Conservation (phyloP, 1,140 invertebrate genomes). For the Drosophila pachea region DNA sequence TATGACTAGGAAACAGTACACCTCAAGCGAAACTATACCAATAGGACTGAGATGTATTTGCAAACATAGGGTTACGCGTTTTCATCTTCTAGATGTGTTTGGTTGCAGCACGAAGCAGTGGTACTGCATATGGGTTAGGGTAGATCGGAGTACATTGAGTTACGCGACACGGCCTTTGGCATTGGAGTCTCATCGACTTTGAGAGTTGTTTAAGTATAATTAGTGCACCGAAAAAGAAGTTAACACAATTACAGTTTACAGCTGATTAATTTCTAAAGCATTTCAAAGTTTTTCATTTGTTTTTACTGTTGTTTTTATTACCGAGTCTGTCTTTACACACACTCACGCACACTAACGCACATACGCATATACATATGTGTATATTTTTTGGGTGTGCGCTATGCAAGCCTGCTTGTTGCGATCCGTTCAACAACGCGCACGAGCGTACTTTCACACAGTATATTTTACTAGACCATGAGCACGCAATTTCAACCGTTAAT, state of each 20-base stretch:
- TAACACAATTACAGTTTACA: conserved; percentile 9
- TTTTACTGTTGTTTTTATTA: conserved; percentile 57
- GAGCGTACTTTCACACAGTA: not conserved
- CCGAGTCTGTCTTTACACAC: conserved; percentile 29
- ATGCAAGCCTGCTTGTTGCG: conserved; percentile 28
- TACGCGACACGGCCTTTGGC: conserved; percentile 51
- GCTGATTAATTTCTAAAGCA: conserved; percentile 25
- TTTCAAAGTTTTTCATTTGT: conserved; percentile 33
- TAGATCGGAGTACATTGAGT: conserved; percentile 43
- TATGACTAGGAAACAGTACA: not conserved
- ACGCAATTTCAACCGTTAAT: conserved; percentile 10
- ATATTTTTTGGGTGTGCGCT: conserved; percentile 67
- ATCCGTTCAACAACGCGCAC: not conserved
- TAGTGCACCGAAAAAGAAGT: conserved; percentile 21
- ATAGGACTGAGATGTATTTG: not conserved
- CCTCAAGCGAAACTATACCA: too few relatives aligned
- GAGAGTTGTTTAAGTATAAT: conserved; percentile 38
- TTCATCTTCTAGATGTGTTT: not conserved
- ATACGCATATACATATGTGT: conserved; percentile 18
- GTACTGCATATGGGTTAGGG: conserved; percentile 39
- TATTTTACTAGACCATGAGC: conserved; percentile 3
- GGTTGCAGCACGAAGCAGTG: conserved; percentile 21
- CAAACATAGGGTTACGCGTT: not conserved
- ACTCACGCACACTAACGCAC: conserved; percentile 1
- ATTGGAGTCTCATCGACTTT: conserved; percentile 51